phyloP scores from a whole-genome alignment of 2,113 vertebrate species.

The Porphyrio hochstetteri region DNA sequence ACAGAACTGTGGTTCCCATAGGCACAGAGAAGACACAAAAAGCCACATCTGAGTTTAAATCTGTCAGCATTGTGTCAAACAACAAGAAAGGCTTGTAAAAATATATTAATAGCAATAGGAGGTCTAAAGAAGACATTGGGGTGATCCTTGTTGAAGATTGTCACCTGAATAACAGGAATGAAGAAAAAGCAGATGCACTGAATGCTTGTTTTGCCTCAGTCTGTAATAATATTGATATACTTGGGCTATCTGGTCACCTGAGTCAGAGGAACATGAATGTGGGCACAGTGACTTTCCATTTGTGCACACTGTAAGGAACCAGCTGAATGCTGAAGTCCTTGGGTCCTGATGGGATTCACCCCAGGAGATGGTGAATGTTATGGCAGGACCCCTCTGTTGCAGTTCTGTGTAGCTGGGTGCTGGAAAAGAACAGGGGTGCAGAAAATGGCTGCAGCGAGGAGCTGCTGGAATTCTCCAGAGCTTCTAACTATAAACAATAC shows the following conservation, averaged over 20 bases:
- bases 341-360: neutral
- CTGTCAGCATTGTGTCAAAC: accelerated
- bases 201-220: neutral
- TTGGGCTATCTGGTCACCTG: too few relatives aligned
- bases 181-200: neutral
- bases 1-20: accelerated
- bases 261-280: neutral
- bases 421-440: too few relatives aligned
- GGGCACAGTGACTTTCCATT: neutral
- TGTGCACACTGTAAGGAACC: neutral
- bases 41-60: neutral
- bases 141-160: neutral
- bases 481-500: too few relatives aligned
- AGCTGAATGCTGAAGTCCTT: too few relatives aligned
- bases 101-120: neutral
- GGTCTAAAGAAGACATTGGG: neutral
- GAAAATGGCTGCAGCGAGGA: too few relatives aligned
- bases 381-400: too few relatives aligned
- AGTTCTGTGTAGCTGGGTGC: too few relatives aligned
- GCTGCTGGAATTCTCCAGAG: too few relatives aligned
- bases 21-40: neutral
- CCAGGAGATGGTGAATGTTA: neutral
- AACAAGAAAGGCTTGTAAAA: neutral
- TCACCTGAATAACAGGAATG: neutral
- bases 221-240: neutral